phyloP scores from a whole-genome alignment of 2,797 vertebrate genomes.

The Dallia pectoralis region DNA sequence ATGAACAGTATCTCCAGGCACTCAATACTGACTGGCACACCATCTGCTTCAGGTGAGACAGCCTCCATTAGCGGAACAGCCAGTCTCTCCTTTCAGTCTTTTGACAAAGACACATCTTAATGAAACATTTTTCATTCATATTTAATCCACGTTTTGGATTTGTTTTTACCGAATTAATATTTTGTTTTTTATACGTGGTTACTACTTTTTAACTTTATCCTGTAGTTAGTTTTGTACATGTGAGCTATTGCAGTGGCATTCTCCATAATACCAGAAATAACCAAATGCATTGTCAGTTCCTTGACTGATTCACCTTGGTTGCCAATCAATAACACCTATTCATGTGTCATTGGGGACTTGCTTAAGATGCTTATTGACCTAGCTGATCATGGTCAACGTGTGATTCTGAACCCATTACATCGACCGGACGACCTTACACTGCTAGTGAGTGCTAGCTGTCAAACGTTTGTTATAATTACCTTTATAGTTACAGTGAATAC shows the following conservation, averaged over 20 bases:
- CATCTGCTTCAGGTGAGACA: slow-evolving; percentile 89
- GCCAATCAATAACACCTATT: background rate
- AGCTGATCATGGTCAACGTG: background rate
- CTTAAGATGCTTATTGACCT: background rate
- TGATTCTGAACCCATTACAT: background rate
- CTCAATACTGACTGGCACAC: slow-evolving; percentile 90
- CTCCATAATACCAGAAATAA: background rate
- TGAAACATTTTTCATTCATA: background rate
- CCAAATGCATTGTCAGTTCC: background rate
- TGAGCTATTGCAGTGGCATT: background rate
- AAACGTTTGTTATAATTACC: background rate
- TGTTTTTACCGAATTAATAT: background rate
- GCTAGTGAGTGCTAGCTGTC: background rate
- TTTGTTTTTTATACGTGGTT: background rate
- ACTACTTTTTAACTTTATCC: background rate
- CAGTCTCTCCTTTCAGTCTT: background rate
- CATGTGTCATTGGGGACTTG: background rate
- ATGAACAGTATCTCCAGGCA: slow-evolving; percentile 96
- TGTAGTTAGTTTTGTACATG: too few relatives aligned
- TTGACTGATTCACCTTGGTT: background rate
- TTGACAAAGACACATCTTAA: background rate
- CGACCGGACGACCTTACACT: background rate
- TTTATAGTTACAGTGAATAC: too few relatives aligned
- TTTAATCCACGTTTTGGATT: background rate
- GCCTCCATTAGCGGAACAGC: background rate